Base-by-base conservation (phyloP, 1,140 invertebrate species). In the Pseudomyrmex flavicornis region DNA sequence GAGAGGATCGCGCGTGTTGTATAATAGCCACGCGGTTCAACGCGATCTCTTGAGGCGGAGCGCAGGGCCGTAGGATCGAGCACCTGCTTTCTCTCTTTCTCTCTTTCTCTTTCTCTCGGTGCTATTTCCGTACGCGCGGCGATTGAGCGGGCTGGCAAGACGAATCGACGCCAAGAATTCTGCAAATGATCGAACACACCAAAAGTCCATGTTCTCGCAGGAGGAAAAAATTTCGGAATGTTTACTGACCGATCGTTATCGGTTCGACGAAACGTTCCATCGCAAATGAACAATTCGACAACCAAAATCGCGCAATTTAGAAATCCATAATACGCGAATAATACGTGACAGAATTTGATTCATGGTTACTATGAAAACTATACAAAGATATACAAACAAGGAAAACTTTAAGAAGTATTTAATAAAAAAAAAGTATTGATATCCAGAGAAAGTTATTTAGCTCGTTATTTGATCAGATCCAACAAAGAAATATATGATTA, bases 121-220 rank as follows among this genome's bases (percentile, higher is more conserved):
- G 88, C 87, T 89, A 89, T 89, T 89, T 89, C 70, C 70, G 79
- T 80, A 86, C 48, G 46, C 10, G 2, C 46, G 44, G 22, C 46
- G 73, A 80, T 80, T 75, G 79, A 82, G 58, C 69, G 58, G 17
- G 70, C 46, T 35, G 79, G 79, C 59, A 82, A 82, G 79, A 74
- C 79, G 48, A 82, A 82, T 73, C 69, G 58, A 74, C 79, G 79
- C 79, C 79, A 82, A 82, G 70, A 73, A 65, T 82, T 82, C 61
- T 65, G 13, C 70, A 48, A 75, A 52, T 82, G 50, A 82, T 82
- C 76, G 66, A 80, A 61, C 54, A 15, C 35, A 35, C 35, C 63
- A 26, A 22, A 22, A 66, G 10, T 35, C 35, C n/a, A 35, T 20
- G 58, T 79, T 15, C 76, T 69, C 44, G 54, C 44, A 52, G n/a